A percentile compares a stretch with the other conserved stretches of the same genome.
Evolutionary conservation across 2,797 vertebrate genomes (phyloP).

Genomic region (Aselliscus stoliczkanus): DNA sequence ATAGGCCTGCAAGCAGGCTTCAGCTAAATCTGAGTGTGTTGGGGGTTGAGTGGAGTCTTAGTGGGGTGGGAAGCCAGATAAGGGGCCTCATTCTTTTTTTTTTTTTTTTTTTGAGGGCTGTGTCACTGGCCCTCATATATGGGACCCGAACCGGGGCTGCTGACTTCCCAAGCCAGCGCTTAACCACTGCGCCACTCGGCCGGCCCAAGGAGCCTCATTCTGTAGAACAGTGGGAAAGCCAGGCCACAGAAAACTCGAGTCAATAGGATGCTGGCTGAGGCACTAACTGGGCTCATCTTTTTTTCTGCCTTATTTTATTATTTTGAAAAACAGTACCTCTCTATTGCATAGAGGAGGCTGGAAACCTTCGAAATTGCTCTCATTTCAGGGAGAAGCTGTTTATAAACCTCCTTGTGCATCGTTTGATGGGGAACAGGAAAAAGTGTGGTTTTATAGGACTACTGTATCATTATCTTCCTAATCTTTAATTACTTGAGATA

Average conservation of each 20-base stretch:
- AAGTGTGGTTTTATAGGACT: neutral
- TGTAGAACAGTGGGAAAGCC: neutral
- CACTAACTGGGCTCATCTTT: neutral
- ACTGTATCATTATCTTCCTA: neutral
- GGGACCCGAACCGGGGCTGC: too few relatives aligned
- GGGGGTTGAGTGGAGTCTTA: neutral
- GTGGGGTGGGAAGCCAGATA: neutral
- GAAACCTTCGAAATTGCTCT: conserved; percentile 3
- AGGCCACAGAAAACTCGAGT: neutral
- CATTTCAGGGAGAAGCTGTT: neutral
- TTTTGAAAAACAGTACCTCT: conserved; percentile 6
- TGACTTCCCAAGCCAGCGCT: too few relatives aligned
- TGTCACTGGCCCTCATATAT: too few relatives aligned
- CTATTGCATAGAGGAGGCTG: neutral
- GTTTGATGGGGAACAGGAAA: neutral
- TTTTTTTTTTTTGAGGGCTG: too few relatives aligned
- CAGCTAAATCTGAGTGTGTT: neutral
- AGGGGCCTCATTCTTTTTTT: neutral
- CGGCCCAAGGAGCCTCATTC: neutral
- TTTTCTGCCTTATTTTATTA: conserved; percentile 30
- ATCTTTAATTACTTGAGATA: neutral
- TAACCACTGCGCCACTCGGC: too few relatives aligned
- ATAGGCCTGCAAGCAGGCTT: neutral
- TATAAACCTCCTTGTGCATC: neutral
- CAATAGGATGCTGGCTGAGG: neutral